Conservation (phyloP, 2,797 vertebrate genomes). For the Takifugu rubripes region DNA sequence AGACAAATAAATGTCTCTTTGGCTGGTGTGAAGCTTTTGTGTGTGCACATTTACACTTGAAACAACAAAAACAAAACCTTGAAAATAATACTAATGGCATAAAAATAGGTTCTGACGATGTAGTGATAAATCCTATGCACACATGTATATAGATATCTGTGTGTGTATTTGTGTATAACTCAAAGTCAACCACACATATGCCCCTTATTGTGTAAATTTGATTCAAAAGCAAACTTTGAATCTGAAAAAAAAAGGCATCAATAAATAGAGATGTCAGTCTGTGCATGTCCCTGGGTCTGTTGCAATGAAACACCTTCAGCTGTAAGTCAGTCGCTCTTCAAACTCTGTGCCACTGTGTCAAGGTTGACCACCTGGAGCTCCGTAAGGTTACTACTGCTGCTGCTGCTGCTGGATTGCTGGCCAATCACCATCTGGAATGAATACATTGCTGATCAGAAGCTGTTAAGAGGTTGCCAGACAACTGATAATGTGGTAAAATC, state of each 20-base stretch:
- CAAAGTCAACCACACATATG: constrained; percentile 57
- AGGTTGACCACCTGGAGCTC: constrained; percentile 96
- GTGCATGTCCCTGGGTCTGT: constrained; percentile 35
- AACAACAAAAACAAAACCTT: constrained; percentile 17
- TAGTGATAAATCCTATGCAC: constrained; percentile 67
- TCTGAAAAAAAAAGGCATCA: constrained; percentile 86
- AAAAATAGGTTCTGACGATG: constrained; percentile 58
- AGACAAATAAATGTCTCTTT: constrained; percentile 82
- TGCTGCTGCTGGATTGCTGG: constrained; percentile 89
- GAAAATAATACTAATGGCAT: constrained; percentile 53
- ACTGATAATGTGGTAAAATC: neutral
- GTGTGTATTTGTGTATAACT: constrained; percentile 52
- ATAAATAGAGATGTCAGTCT: constrained; percentile 88
- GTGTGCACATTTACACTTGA: constrained; percentile 32
- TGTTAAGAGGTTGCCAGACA: neutral
- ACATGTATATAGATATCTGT: constrained; percentile 55
- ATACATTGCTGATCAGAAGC: constrained; percentile 34
- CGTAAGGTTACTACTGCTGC: constrained; percentile 90
- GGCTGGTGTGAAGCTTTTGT: constrained; percentile 83
- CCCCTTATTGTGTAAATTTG: constrained; percentile 62
- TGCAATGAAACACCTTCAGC: constrained; percentile 28
- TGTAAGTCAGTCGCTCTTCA: constrained; percentile 85
- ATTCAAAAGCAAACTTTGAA: constrained; percentile 73
- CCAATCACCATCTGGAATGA: constrained; percentile 94
- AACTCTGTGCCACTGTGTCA: constrained; percentile 82